Evolutionary conservation across 2,797 vertebrate species (phyloP).

Genomic region (Yasuhikotakia modesta): DNA sequence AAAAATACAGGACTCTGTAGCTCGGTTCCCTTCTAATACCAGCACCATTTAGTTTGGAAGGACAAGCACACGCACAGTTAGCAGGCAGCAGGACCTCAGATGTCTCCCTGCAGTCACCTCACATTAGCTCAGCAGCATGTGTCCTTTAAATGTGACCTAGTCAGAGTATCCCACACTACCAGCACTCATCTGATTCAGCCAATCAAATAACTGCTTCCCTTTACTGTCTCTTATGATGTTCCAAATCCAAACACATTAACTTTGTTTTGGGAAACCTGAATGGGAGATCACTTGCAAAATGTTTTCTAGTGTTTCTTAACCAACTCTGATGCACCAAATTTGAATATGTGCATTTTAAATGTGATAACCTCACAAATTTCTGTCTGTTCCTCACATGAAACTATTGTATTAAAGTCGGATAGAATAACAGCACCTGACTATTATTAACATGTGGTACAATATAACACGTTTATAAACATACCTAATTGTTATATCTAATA

Average conservation of each 20-base stretch:
- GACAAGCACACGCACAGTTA: conserved; percentile 1
- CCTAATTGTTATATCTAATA: too few relatives aligned
- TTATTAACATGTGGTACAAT: too few relatives aligned
- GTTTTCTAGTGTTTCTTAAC: too few relatives aligned
- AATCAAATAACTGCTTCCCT: not conserved
- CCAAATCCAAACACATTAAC: too few relatives aligned
- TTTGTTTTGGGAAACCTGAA: too few relatives aligned
- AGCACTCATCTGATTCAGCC: not conserved
- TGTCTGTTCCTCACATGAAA: not conserved
- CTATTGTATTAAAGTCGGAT: not conserved
- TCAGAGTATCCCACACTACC: conserved; percentile 21
- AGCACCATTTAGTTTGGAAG: not conserved
- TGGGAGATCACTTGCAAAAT: too few relatives aligned
- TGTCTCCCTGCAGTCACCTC: conserved; percentile 67
- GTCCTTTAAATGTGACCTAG: conserved; percentile 45
- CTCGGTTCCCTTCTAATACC: not conserved
- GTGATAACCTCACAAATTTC: not conserved
- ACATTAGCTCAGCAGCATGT: conserved; percentile 62
- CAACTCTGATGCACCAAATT: too few relatives aligned
- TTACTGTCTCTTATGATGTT: too few relatives aligned
- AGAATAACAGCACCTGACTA: too few relatives aligned
- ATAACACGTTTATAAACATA: too few relatives aligned
- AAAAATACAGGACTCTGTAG: too few relatives aligned
- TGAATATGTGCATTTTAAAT: not conserved
- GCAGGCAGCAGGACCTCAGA: conserved; percentile 50